Conservation (phyloP, 2,797 vertebrate species). For the Vultur gryphus region DNA sequence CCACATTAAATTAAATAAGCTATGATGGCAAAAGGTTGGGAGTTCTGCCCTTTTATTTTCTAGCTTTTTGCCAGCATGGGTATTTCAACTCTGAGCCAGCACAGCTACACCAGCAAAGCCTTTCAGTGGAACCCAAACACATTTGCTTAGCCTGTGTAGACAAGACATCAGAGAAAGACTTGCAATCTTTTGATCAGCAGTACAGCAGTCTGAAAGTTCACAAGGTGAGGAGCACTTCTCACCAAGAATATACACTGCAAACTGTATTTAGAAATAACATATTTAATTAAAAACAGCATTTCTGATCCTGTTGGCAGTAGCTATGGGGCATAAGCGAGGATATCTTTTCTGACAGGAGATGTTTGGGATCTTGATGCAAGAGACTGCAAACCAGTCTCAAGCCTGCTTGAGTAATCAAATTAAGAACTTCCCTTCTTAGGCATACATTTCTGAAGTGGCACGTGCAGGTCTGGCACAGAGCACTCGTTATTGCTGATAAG, state of each 20-base stretch:
- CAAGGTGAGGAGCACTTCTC: slow-evolving; percentile 51
- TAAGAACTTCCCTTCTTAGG: slow-evolving; percentile 51
- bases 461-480: neutral
- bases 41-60: neutral
- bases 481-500: slow-evolving; percentile 15
- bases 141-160: neutral
- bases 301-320: slow-evolving; percentile 67
- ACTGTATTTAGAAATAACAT: slow-evolving; percentile 61
- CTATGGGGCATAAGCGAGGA: slow-evolving; percentile 60
- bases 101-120: neutral
- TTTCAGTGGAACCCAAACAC: neutral
- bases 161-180: neutral
- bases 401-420: slow-evolving; percentile 66
- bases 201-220: slow-evolving; percentile 47
- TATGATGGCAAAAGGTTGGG: neutral
- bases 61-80: neutral
- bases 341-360: slow-evolving; percentile 62
- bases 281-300: slow-evolving; percentile 71
- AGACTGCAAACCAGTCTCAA: slow-evolving; percentile 66
- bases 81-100: neutral
- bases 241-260: slow-evolving; percentile 51
- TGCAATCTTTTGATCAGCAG: slow-evolving; percentile 10
- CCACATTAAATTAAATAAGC: neutral
- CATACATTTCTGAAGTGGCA: slow-evolving; percentile 40
- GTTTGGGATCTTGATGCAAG: slow-evolving; percentile 46